Conservation (phyloP, 2,888 invertebrate genomes). For the Cephus spinipes region DNA sequence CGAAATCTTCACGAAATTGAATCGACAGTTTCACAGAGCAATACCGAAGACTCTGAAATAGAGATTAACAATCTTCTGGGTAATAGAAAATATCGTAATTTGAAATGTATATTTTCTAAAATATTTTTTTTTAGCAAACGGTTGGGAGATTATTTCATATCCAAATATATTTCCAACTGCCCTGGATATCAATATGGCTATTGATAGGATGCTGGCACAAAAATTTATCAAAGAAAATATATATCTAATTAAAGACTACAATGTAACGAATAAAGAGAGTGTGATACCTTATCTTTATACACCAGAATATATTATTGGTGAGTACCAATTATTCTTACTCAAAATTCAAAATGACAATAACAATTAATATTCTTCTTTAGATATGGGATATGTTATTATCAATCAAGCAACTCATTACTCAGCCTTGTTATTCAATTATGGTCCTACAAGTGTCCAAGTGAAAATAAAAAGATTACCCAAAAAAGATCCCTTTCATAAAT, state of each 20-base stretch:
- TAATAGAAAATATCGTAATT: neutral
- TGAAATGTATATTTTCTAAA: neutral
- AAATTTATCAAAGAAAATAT: constrained; percentile 67
- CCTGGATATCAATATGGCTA: constrained; percentile 74
- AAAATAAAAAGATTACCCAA: constrained; percentile 55
- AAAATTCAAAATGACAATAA: neutral
- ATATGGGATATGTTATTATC: constrained; percentile 71
- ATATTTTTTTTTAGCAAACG: constrained; percentile 32
- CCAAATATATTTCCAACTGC: constrained; percentile 69
- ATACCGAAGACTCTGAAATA: neutral
- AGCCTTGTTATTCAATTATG: constrained; percentile 70
- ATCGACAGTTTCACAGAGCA: neutral
- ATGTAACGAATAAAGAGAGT: constrained; percentile 40
- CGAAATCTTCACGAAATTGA: neutral
- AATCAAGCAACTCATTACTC: constrained; percentile 66
- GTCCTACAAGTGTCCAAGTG: constrained; percentile 68
- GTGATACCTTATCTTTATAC: constrained; percentile 69
- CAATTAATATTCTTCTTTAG: constrained; percentile 38
- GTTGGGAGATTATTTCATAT: constrained; percentile 56
- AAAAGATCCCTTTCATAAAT: constrained; percentile 33
- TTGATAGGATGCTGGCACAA: constrained; percentile 70
- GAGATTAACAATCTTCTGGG: neutral
- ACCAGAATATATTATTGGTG: constrained; percentile 68
- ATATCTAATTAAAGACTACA: constrained; percentile 61
- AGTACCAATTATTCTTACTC: constrained; percentile 6